Evolutionary conservation across 2,888 invertebrate genomes (phyloP), one percentile per base, ranked within the genome.

Genomic region (Hydrotaea cyrtoneurina): DNA sequence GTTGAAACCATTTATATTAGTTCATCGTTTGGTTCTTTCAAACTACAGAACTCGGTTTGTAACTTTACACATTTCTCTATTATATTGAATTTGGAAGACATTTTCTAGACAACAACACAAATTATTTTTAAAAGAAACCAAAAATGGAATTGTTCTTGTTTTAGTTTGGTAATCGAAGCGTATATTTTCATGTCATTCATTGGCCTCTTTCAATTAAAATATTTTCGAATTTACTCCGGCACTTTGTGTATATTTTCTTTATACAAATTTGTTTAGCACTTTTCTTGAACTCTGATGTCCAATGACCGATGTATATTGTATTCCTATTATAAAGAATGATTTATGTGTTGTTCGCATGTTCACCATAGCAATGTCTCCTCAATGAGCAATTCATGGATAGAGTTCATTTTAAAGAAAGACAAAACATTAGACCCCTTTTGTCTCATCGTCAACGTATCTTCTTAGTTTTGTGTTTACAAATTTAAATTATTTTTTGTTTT

Each of bases 401-500:
- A 55, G 26, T 59, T 59, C 23, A 11, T 59, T 59, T 23, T 15
- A 26, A 31, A 62, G 7, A 62, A 31, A n/a, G 5, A 8, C 66
- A 69, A 69, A 66, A 19, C 17, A 46, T 23, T 26, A 31, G 31
- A n/a, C 31, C 21, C 46, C 69, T 39, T 46, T 46, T 46, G 23
- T 69, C 55, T 64, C 21, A 17, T 39, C 19, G 2, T 43, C 36
- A n/a, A 50, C 2, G 5, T 50, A n/a, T 64, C 17, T 31, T 69
- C 23, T 19, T 26, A 13, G 66, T 66, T 39, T 17, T n/a, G 23
- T 43, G 39, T 66, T 66, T 43, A 66, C 36, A 10, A 64, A 66
- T 66, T 66, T 66, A 43, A 69, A 69, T 23, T n/a, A n/a, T n/a
- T n/a, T n/a, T n/a, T n/a, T n/a, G 21, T 23, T 46, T 69, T 13